Evolutionary conservation across 2,797 vertebrate genomes (phyloP).

Genomic region (Pempheris klunzingeri): DNA sequence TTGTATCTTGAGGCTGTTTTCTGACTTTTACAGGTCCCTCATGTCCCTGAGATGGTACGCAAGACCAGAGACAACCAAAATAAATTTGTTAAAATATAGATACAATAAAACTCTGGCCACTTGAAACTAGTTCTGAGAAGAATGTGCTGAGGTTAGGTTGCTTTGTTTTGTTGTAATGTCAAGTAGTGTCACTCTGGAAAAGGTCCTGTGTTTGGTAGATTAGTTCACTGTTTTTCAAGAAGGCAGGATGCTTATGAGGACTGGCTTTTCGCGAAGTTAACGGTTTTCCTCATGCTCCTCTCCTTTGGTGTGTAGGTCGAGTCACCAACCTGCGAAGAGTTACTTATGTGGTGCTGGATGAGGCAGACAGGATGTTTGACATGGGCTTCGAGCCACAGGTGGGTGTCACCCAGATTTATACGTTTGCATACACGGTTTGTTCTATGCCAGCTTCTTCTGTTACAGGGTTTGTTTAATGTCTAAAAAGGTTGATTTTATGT

Average conservation of each 20-base stretch:
- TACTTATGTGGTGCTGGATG: conserved; percentile 97
- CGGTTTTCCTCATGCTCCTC: conserved; percentile 32
- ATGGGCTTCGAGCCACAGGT: conserved; percentile 99
- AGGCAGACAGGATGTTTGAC: conserved; percentile 99
- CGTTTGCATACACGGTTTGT: not conserved
- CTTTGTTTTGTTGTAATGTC: conserved; percentile 41
- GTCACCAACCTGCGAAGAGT: conserved; percentile 97
- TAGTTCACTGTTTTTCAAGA: conserved; percentile 56
- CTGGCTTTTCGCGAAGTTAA: conserved; percentile 55
- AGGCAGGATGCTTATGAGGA: conserved; percentile 55
- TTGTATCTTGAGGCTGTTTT: conserved; percentile 99
- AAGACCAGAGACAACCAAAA: conserved; percentile 89
- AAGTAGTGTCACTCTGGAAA: conserved; percentile 23
- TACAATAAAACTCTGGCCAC: conserved; percentile 69
- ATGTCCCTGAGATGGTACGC: conserved; percentile 95
- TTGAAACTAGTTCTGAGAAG: conserved; percentile 22
- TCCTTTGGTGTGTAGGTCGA: conserved; percentile 87
- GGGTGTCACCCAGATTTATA: conserved; percentile 4
- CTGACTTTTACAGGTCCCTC: conserved; percentile 97
- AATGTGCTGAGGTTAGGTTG: conserved; percentile 40
- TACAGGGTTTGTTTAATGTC: too few relatives aligned
- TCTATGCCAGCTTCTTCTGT: too few relatives aligned
- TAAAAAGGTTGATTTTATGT: too few relatives aligned
- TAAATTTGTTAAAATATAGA: conserved; percentile 14
- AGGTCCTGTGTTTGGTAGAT: conserved; percentile 32